A percentile compares a stretch with the other conserved stretches of the same genome.
phyloP scores from a whole-genome alignment of 2,113 vertebrate genomes.

The Seriola aureovittata region DNA sequence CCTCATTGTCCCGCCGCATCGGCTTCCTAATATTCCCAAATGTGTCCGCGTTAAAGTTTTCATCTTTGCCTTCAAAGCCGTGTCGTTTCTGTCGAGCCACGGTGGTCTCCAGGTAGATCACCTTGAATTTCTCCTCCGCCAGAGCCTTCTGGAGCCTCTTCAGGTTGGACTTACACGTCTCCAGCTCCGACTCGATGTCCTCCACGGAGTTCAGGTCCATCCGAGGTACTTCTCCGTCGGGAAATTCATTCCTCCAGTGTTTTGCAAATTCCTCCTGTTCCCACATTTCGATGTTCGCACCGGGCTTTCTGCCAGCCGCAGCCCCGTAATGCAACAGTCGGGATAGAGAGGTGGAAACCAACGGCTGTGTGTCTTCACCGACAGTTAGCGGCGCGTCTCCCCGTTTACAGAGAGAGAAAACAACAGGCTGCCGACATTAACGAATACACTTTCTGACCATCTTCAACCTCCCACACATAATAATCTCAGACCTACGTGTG shows the following conservation, averaged over 20 bases:
- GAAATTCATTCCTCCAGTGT: conserved; percentile 92
- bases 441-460: conserved; percentile 42
- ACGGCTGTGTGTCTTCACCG: conserved; percentile 12
- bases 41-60: conserved; percentile 61
- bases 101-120: conserved; percentile 90
- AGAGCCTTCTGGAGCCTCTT: conserved; percentile 89
- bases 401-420: neutral
- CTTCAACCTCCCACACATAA: conserved; percentile 16
- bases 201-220: conserved; percentile 87
- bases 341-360: conserved; percentile 1
- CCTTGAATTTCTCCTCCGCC: conserved; percentile 93
- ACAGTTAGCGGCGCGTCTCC: neutral
- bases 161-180: conserved; percentile 86
- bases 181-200: conserved; percentile 89
- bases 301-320: conserved; percentile 21
- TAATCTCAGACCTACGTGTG: neutral
- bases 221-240: conserved; percentile 85
- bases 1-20: conserved; percentile 22
- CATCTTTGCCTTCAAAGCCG: conserved; percentile 56
- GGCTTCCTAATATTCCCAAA: neutral
- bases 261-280: conserved; percentile 90
- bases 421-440: neutral
- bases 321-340: neutral
- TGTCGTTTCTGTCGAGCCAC: conserved; percentile 77
- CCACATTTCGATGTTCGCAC: conserved; percentile 82